Conservation (phyloP, 2,797 vertebrate genomes). For the Rhinichthys osculus region DNA sequence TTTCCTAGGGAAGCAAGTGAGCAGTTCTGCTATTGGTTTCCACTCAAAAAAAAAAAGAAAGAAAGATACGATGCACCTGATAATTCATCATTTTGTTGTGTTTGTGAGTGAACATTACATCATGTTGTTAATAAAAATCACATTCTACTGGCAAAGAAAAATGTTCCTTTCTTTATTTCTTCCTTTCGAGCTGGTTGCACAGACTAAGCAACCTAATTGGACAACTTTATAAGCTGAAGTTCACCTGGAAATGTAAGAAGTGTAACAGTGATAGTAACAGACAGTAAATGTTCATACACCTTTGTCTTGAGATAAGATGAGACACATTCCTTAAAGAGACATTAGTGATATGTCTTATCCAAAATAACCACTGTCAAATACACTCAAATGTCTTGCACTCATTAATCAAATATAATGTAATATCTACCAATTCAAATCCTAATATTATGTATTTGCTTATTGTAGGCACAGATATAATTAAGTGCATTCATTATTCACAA, state of each 20-base stretch:
- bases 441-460: background rate
- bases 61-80: background rate
- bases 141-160: background rate
- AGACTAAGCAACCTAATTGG: conserved; percentile 28
- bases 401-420: conserved; percentile 13
- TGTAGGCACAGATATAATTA: background rate
- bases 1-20: background rate
- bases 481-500: background rate
- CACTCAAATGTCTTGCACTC: background rate
- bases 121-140: background rate
- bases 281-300: conserved; percentile 7
- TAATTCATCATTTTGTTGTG: background rate
- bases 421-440: background rate
- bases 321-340: background rate
- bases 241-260: conserved; percentile 23
- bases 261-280: conserved; percentile 9
- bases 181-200: conserved; percentile 2
- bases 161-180: background rate
- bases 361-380: background rate
- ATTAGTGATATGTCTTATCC: background rate
- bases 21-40: background rate
- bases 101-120: background rate
- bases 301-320: conserved; percentile 15
- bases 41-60: background rate
- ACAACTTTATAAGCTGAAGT: conserved; percentile 23